Evolutionary conservation across 2,888 invertebrate genomes (phyloP).

Genomic region (Meta bourneti): DNA sequence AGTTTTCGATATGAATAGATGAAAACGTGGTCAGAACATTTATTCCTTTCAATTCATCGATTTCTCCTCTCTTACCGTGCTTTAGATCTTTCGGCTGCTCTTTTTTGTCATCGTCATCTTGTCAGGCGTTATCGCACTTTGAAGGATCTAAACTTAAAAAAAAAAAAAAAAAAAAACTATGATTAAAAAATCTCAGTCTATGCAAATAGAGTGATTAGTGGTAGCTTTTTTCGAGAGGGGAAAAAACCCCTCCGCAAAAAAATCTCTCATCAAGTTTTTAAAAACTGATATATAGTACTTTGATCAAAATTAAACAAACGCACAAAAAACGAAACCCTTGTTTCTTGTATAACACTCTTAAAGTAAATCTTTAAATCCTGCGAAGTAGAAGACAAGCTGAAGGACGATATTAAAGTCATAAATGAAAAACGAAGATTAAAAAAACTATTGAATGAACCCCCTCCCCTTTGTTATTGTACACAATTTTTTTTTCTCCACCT

Average conservation of each 20-base stretch:
- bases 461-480: conserved; percentile 69
- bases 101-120: conserved; percentile 22
- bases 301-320: conserved; percentile 71
- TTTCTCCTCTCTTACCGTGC: background rate
- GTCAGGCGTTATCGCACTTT: conserved; percentile 59
- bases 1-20: background rate
- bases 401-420: conserved; percentile 74
- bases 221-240: conserved; percentile 25
- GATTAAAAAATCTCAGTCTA: conserved; percentile 56
- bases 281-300: conserved; percentile 74
- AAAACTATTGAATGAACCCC: conserved; percentile 48
- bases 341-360: conserved; percentile 73
- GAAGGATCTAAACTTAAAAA: conserved; percentile 34
- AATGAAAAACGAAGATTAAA: conserved; percentile 58
- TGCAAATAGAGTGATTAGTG: conserved; percentile 68
- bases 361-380: conserved; percentile 75
- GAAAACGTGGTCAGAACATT: background rate
- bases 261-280: conserved; percentile 55
- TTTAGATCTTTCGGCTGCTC: conserved; percentile 14
- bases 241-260: conserved; percentile 25
- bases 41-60: conserved; percentile 25
- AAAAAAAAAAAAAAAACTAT: conserved; percentile 27
- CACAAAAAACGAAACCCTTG: conserved; percentile 57
- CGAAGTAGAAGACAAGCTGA: conserved; percentile 49
- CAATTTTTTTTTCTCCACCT: conserved; percentile 29